A percentile compares a stretch with the other conserved stretches of the same genome.
Evolutionary conservation across 1,140 invertebrate genomes (phyloP).

Genomic region (Coboldia fuscipes): DNA sequence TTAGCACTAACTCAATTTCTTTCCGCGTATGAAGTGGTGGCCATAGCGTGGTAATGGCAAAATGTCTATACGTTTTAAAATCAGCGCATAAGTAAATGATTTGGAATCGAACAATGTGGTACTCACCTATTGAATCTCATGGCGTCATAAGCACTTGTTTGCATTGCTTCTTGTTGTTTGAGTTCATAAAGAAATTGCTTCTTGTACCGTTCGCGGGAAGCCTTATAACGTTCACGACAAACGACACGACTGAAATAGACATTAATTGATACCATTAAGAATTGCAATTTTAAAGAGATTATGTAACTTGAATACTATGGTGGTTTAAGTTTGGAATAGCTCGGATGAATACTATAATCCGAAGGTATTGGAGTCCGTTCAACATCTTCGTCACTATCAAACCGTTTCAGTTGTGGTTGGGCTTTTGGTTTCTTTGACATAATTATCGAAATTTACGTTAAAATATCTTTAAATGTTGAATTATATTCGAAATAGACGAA

Average conservation of each 20-base stretch:
- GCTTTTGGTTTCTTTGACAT: background rate
- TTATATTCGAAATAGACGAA: background rate
- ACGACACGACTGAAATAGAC: background rate
- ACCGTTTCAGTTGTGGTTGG: background rate
- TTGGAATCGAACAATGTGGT: background rate
- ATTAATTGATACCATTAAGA: background rate
- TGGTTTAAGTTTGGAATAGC: background rate
- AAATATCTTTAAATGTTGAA: too few relatives aligned
- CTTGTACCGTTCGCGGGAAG: background rate
- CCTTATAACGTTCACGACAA: background rate
- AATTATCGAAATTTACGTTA: too few relatives aligned
- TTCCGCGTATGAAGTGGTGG: conserved; percentile 2
- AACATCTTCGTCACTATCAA: background rate
- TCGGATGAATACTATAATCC: background rate
- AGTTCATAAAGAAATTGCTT: conserved; percentile 3
- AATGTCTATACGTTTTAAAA: background rate
- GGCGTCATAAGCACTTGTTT: conserved; percentile 1
- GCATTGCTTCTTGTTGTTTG: conserved; percentile 1
- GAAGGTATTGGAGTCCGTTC: background rate
- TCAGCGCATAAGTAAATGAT: background rate
- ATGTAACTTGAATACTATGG: too few relatives aligned
- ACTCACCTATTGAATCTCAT: conserved; percentile 1
- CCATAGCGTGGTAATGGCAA: conserved; percentile 2
- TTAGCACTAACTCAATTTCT: conserved; percentile 1
- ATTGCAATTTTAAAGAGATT: too few relatives aligned